phyloP scores from a whole-genome alignment of 2,797 vertebrate species.

The Rhincodon typus region DNA sequence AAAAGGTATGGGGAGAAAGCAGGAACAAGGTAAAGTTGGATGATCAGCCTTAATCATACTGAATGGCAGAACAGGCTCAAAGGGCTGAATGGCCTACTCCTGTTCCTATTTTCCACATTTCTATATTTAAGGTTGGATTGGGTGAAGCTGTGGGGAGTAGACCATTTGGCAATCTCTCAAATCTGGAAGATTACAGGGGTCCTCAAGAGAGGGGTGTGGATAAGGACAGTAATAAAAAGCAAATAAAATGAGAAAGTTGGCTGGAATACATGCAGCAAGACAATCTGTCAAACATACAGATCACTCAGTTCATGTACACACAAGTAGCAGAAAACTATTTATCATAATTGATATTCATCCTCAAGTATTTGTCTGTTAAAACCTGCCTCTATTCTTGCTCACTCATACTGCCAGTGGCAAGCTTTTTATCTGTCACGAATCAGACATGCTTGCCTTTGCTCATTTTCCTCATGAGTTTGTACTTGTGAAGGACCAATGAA shows the following conservation, averaged over 20 bases:
- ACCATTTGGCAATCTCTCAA: neutral
- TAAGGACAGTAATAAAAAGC: neutral
- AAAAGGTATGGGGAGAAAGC: no score
- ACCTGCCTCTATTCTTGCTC: neutral
- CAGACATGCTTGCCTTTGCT: constrained; percentile 14
- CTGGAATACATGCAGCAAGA: neutral
- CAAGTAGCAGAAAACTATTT: neutral
- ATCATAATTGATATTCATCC: neutral
- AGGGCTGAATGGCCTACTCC: no score
- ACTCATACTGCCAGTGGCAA: neutral
- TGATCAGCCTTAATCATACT: no score
- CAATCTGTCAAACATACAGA: neutral
- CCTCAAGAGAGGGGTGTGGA: neutral
- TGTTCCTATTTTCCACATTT: no score
- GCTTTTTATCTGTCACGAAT: neutral
- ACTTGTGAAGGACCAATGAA: neutral
- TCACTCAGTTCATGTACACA: neutral
- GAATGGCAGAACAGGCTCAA: no score
- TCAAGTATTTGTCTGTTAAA: constrained; percentile 4
- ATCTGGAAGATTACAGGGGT: neutral
- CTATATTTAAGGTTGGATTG: neutral
- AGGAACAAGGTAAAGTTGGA: no score
- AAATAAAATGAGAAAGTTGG: neutral
- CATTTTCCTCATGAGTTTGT: neutral
- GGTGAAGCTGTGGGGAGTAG: neutral